Evolutionary conservation across 1,140 invertebrate species (phyloP).

Genomic region (Pseudomyrmex dendroicus): DNA sequence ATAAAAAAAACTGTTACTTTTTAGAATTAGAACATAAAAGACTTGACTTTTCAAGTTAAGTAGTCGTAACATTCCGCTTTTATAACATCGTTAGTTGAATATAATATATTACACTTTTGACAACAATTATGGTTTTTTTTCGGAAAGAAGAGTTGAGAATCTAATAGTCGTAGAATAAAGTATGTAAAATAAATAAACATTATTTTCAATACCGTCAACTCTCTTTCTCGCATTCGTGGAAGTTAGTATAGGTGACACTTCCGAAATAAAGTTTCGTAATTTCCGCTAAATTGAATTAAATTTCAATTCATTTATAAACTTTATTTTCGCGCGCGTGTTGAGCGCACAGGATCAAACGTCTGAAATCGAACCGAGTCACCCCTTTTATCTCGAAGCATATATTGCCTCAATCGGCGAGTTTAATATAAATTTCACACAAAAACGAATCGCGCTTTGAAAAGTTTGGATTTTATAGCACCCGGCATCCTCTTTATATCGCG

Average conservation of each 20-base stretch:
- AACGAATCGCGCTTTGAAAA: constrained; percentile 38
- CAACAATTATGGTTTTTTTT: too few species aligned
- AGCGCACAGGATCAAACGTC: constrained; percentile 49
- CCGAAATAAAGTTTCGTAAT: constrained; percentile 54
- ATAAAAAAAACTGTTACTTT: too few species aligned
- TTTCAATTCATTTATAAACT: constrained; percentile 60
- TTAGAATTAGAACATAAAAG: too few species aligned
- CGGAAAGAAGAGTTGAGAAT: too few species aligned
- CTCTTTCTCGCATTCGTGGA: neutral
- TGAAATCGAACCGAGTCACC: constrained; percentile 8
- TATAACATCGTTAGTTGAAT: too few species aligned
- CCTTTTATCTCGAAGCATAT: constrained; percentile 45
- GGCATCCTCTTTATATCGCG: neutral
- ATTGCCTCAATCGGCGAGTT: constrained; percentile 51
- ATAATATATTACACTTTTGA: neutral
- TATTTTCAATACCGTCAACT: neutral
- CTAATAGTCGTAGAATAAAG: neutral
- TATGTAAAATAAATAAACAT: constrained; percentile 14
- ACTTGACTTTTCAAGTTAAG: too few species aligned
- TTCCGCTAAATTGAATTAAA: constrained; percentile 53
- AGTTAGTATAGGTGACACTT: constrained; percentile 15
- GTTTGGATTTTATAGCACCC: constrained; percentile 56
- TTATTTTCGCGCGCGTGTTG: constrained; percentile 1
- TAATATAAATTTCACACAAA: constrained; percentile 43
- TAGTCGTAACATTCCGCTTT: too few species aligned